phyloP scores from a whole-genome alignment of 2,113 vertebrate species.

The Rallus limicola region DNA sequence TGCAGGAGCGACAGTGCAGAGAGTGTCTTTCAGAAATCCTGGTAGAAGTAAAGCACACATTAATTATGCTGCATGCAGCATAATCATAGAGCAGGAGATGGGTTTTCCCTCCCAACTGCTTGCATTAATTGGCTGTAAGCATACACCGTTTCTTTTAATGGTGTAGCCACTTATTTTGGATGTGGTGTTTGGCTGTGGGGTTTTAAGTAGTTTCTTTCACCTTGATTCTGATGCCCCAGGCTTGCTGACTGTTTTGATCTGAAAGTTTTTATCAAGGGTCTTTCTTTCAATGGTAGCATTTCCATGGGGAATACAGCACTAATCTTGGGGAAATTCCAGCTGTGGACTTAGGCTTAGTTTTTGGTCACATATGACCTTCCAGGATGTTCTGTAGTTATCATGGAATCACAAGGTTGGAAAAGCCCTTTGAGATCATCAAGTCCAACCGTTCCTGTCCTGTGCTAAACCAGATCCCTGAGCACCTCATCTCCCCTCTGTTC shows the following conservation, averaged over 20 bases:
- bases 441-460: too few relatives aligned
- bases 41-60: background rate
- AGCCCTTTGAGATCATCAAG: too few relatives aligned
- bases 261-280: background rate
- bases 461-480: too few relatives aligned
- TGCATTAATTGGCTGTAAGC: background rate
- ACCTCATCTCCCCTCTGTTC: too few relatives aligned
- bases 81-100: background rate
- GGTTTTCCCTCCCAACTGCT: background rate
- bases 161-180: background rate
- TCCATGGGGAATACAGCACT: background rate
- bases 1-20: background rate
- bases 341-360: background rate
- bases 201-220: background rate
- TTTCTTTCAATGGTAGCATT: background rate
- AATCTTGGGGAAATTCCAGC: background rate
- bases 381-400: background rate
- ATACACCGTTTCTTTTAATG: background rate
- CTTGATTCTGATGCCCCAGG: background rate
- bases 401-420: too few relatives aligned
- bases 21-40: background rate
- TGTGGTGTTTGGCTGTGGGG: background rate
- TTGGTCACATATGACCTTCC: background rate
- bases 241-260: background rate
- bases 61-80: background rate